Evolutionary conservation across 2,888 invertebrate genomes (phyloP).

Genomic region (Ochropleura plecta): DNA sequence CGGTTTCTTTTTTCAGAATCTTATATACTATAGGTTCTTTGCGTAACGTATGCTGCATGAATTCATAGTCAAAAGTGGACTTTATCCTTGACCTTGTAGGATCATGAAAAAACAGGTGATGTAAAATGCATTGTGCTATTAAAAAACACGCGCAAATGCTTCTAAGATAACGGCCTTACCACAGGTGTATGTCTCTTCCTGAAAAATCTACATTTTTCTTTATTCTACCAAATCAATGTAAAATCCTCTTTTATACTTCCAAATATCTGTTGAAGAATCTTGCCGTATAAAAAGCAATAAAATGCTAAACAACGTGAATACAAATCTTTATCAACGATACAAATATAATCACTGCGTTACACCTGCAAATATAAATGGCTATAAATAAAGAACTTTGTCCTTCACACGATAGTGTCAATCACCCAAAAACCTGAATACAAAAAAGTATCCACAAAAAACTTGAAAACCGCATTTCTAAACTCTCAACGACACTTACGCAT

Average conservation of each 20-base stretch:
- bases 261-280: conserved; percentile 39
- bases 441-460: conserved; percentile 68
- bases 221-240: conserved; percentile 22
- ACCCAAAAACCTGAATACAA: conserved; percentile 62
- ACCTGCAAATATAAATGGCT: conserved; percentile 60
- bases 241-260: conserved; percentile 23
- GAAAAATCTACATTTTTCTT: conserved; percentile 13
- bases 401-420: conserved; percentile 64
- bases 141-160: neutral
- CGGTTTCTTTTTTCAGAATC: too few species aligned
- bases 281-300: conserved; percentile 53
- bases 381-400: conserved; percentile 50
- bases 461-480: conserved; percentile 75
- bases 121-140: neutral
- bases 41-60: neutral
- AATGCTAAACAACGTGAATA: conserved; percentile 55
- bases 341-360: conserved; percentile 62
- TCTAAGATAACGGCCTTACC: neutral
- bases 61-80: neutral
- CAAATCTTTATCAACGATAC: conserved; percentile 64
- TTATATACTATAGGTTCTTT: too few species aligned
- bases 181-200: conserved; percentile 17
- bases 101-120: neutral
- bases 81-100: neutral
- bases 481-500: conserved; percentile 83